phyloP scores from a whole-genome alignment of 2,888 invertebrate species.

The Drosophila buzzatii region DNA sequence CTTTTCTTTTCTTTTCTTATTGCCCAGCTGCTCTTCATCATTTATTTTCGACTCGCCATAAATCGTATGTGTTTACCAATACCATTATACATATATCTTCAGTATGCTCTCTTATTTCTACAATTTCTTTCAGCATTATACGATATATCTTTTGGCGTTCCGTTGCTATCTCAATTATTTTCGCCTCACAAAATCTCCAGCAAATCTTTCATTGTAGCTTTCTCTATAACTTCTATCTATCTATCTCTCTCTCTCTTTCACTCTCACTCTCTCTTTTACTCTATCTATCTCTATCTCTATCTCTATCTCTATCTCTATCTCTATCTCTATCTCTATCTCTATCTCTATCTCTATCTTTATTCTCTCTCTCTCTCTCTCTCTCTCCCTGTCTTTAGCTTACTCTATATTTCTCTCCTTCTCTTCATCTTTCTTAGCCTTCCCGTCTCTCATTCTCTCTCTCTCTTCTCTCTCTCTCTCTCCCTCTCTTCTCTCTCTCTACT shows the following conservation, averaged over 20 bases:
- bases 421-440: background rate
- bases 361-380: background rate
- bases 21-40: no score
- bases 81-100: no score
- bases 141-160: no score
- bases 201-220: no score
- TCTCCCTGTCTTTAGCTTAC: background rate
- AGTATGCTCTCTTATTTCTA: no score
- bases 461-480: background rate
- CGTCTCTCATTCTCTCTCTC: background rate
- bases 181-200: background rate
- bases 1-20: no score
- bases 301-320: background rate
- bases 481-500: background rate
- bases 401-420: no score
- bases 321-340: no score
- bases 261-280: background rate
- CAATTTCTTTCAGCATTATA: no score
- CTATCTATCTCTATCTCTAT: background rate
- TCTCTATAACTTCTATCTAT: rapidly evolving
- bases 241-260: background rate
- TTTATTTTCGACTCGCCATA: no score
- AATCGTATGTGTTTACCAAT: no score
- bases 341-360: background rate
- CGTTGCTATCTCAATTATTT: no score